Evolutionary conservation across 2,888 invertebrate species (phyloP), one percentile per base, ranked within the genome.

Genomic region (Pristionchus japonicus): DNA sequence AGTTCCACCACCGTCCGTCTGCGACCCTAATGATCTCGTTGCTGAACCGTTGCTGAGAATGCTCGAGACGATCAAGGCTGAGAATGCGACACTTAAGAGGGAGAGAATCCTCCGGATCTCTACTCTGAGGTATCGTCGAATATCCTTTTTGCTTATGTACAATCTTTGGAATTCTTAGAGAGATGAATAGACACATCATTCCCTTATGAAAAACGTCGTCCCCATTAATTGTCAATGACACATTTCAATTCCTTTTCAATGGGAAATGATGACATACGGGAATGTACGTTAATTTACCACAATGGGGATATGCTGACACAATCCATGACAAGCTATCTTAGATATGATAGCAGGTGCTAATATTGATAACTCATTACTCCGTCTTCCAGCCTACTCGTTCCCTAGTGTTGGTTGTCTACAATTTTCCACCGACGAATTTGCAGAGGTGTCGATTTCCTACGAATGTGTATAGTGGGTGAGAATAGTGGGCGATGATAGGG

Each of bases 71-170:
- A 52, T 83, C 27, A 9, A 23, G 34, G 82, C 82, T 1, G 82
- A 83, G 82, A 83, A 83, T 34, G 82, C 49, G 2, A 34, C 37
- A 15, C 52, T 83, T 17, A 83, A 83, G 52, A 49, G 82, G n/a
- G 82, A 83, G 23, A 27, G 82, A 13, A 83, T 83, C 6, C 82
- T 83, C 11, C 17, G 82, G 7, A 83, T 83, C 15, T 83, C 82
- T 1, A 83, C 82, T 0, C 7, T 83, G 82, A 83, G 82, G 82
- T 83, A 31, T 40, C 4, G 31, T 20, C 23, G 31, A 27, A n/a
- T n/a, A n/a, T n/a, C n/a, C n/a, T n/a, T n/a, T n/a, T n/a, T n/a
- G n/a, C n/a, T n/a, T n/a, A n/a, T n/a, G n/a, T n/a, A n/a, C n/a
- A n/a, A n/a, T n/a, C n/a, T n/a, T n/a, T n/a, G n/a, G n/a, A n/a